Conservation (phyloP, 2,888 invertebrate genomes). For the Desoria tigrina region DNA sequence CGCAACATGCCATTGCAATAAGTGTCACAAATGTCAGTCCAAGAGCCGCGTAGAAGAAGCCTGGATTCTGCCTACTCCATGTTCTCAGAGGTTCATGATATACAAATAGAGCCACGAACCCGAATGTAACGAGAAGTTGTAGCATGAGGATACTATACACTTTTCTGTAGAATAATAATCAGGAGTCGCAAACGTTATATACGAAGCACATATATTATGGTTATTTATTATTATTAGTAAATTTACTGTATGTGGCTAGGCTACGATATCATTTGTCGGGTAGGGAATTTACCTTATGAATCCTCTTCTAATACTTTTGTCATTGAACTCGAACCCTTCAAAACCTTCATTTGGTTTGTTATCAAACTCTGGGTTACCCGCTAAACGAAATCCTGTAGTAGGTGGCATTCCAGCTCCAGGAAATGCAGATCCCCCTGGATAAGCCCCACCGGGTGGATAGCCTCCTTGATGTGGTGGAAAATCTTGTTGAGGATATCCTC, state of each 20-base stretch:
- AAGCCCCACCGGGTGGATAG: slow-evolving; percentile 8
- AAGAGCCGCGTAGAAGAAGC: slow-evolving; percentile 24
- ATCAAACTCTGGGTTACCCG: slow-evolving; percentile 15
- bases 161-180: slow-evolving; percentile 61
- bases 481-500: slow-evolving; percentile 13
- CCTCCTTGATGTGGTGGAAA: slow-evolving; percentile 18
- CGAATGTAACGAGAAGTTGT: slow-evolving; percentile 77
- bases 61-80: slow-evolving; percentile 30
- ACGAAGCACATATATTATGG: too few species aligned
- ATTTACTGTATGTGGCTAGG: too few species aligned
- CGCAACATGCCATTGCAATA: slow-evolving; percentile 69
- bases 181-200: too few species aligned
- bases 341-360: slow-evolving; percentile 27
- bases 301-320: slow-evolving; percentile 50
- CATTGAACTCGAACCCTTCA: slow-evolving; percentile 43
- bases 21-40: slow-evolving; percentile 44
- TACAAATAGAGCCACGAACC: slow-evolving; percentile 74
- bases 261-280: not conserved
- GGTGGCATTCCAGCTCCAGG: slow-evolving; percentile 30
- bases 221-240: too few species aligned
- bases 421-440: not conserved
- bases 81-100: slow-evolving; percentile 57
- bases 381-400: slow-evolving; percentile 3
- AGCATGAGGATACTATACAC: slow-evolving; percentile 81
- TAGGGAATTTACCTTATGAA: slow-evolving; percentile 43